These are phyloP conservation scores for Phylloscopus whistleri DNA, from an alignment of 2,113 vertebrate species.

Conservation along the genomic window DNA sequence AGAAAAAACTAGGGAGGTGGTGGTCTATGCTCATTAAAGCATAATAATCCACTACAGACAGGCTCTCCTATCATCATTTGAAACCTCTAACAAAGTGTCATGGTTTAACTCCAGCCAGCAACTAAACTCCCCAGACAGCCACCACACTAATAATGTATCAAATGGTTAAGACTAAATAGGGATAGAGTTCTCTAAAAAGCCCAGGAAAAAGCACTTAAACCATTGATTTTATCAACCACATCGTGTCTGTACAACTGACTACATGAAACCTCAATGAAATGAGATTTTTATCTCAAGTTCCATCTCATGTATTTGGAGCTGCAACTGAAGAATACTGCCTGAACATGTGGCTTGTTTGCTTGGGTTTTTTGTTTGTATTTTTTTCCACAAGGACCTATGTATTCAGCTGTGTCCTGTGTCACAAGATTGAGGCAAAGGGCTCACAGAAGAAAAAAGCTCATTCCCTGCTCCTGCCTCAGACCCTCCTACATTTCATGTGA, in stretches of 20 bases:
- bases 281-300: background rate
- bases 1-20: background rate
- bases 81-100: background rate
- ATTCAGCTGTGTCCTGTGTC: background rate
- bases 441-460: background rate
- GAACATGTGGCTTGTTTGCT: background rate
- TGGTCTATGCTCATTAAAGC: background rate
- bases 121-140: background rate
- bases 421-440: background rate
- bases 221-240: background rate
- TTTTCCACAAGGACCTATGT: background rate
- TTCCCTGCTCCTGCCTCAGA: background rate
- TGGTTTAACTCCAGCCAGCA: background rate
- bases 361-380: background rate
- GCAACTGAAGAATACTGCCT: background rate
- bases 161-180: conserved; percentile 18
- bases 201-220: background rate
- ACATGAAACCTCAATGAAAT: background rate
- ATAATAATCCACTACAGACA: background rate
- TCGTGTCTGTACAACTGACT: background rate
- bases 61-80: background rate
- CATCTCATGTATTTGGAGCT: background rate
- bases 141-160: conserved; percentile 12
- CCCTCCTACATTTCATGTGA: background rate
- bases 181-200: background rate